These are phyloP conservation scores for Monoplex corrugatus DNA, from an alignment of 2,888 invertebrate species.

Conservation along the genomic window DNA sequence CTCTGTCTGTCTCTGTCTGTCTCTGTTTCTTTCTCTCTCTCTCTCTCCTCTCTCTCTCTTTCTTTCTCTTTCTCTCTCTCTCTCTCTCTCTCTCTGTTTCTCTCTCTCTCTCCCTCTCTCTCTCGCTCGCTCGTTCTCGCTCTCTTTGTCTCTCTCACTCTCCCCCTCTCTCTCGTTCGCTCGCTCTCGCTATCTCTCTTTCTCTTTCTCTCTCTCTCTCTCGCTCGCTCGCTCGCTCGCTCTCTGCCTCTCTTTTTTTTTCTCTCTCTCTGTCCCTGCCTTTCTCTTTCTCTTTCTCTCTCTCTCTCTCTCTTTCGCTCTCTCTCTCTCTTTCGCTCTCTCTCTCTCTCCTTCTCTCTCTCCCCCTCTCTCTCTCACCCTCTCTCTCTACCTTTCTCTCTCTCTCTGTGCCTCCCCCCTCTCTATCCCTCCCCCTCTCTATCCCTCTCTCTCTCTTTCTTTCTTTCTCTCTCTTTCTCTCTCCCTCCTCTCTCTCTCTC, in stretches of 20 bases:
- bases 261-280: background rate
- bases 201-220: background rate
- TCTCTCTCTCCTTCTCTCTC: background rate
- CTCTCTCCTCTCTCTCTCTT: background rate
- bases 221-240: background rate
- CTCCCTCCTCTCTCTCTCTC: background rate
- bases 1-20: background rate
- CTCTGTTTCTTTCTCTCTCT: background rate
- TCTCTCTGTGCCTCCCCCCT: background rate
- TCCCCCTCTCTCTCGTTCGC: background rate
- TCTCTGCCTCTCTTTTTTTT: background rate
- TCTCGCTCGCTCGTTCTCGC: background rate
- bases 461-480: slow-evolving; percentile 1
- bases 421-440: background rate
- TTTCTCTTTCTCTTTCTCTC: background rate
- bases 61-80: background rate
- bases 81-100: background rate
- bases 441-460: background rate
- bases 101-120: background rate
- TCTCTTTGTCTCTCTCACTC: background rate
- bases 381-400: background rate
- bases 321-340: background rate
- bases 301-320: background rate
- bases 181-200: background rate
- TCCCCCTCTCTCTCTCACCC: too few species aligned